These are phyloP conservation scores for Leuctra nigra DNA, from an alignment of 2,888 invertebrate genomes.

Conservation along the genomic window DNA sequence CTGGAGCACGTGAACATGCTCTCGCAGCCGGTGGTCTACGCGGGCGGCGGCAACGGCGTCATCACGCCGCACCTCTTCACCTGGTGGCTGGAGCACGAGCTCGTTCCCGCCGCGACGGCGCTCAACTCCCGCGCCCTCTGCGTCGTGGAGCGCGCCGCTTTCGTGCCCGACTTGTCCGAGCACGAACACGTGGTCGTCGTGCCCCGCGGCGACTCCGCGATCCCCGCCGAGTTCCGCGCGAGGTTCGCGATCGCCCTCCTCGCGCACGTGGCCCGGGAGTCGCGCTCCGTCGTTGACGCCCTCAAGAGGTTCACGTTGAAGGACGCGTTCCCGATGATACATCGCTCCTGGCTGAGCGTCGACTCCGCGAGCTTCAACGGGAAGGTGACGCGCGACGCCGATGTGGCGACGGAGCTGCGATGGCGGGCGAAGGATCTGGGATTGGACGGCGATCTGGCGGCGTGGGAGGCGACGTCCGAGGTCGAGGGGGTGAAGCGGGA, in stretches of 20 bases:
- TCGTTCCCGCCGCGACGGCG: slow-evolving; percentile 42
- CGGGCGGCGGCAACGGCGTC: slow-evolving; percentile 42
- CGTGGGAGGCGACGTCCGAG: slow-evolving; percentile 20
- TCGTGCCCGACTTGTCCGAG: slow-evolving; percentile 38
- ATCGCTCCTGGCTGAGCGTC: slow-evolving; percentile 42
- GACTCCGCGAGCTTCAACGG: slow-evolving; percentile 41
- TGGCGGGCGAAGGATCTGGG: slow-evolving; percentile 33
- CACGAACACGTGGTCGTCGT: slow-evolving; percentile 32
- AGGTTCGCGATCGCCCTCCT: slow-evolving; percentile 37
- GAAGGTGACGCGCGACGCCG: slow-evolving; percentile 34
- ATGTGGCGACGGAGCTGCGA: slow-evolving; percentile 33
- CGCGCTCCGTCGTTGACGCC: slow-evolving; percentile 30
- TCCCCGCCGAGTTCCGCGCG: slow-evolving; percentile 39
- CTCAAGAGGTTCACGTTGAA: slow-evolving; percentile 39
- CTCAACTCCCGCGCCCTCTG: slow-evolving; percentile 40
- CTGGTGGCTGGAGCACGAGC: slow-evolving; percentile 47
- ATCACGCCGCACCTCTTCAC: slow-evolving; percentile 42
- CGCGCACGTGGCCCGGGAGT: slow-evolving; percentile 21
- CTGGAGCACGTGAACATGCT: slow-evolving; percentile 43
- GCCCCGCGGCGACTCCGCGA: slow-evolving; percentile 34
- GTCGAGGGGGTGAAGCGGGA: slow-evolving; percentile 25
- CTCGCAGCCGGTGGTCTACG: slow-evolving; percentile 45
- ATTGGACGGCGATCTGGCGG: slow-evolving; percentile 19
- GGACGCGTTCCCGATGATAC: slow-evolving; percentile 43
- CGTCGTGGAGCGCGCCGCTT: slow-evolving; percentile 39